Evolutionary conservation across 2,113 vertebrate genomes (phyloP), one percentile per base, ranked within the genome.

Genomic region (Microtus pennsylvanicus): DNA sequence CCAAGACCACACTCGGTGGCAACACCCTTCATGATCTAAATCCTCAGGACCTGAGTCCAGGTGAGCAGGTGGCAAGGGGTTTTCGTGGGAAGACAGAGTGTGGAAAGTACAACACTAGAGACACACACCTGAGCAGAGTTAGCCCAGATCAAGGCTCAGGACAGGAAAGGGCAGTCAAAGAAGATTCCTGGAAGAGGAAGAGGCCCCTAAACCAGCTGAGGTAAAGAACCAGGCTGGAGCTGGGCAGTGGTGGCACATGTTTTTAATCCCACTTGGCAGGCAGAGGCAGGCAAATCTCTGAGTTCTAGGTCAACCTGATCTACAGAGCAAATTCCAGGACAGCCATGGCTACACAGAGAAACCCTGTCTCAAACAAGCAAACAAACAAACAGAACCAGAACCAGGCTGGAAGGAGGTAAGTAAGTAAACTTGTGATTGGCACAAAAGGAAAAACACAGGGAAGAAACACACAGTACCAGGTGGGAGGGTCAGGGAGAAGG

Each of bases 81-180:
- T 17, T 17, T 4, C 0, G 1, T 3, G 1, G 1, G 0, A 9
- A 70, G 38, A 52, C 35, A 6, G 50, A 8, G 17, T 0, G 0
- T 11, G 2, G 0, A 10, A 9, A 45, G 65, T 0, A 0, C 7
- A 22, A 61, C 35, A 33, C 22, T 5, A 38, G 65, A 35, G 17
- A 52, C 12, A 21, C 4, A 52, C 13, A 45, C 30, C 61, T 30
- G 21, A 22, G 42, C 65, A 87, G 85, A 26, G n/a, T 26, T 47
- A 7, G 14, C 33, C 14, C 17, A 5, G 45, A n/a, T 26, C 10
- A 22, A 77, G 74, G 78, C 83, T 65, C 0, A 0, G 35, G 7
- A 13, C 0, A 8, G 8, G 30, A 58, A 22, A 30, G 21, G 26
- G 26, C 76, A 67, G 47, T 10, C 85, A 13, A 50, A 63, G 58